phyloP scores from a whole-genome alignment of 2,113 vertebrate species.

The Ibidorhyncha struthersii region DNA sequence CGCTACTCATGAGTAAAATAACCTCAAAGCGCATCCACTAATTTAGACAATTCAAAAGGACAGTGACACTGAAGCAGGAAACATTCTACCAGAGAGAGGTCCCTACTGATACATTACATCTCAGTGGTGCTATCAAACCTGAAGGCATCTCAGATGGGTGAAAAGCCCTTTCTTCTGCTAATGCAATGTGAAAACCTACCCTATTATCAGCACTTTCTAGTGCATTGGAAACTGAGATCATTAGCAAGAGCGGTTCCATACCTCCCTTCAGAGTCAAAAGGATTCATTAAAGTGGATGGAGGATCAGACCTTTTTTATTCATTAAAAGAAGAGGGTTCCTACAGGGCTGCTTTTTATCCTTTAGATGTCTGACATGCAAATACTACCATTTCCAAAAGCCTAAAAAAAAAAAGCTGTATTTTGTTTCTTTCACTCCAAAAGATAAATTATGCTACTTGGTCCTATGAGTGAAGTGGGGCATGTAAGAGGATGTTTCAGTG shows the following conservation, averaged over 20 bases:
- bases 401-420: neutral
- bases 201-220: neutral
- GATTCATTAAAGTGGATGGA: neutral
- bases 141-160: neutral
- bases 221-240: neutral
- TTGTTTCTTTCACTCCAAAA: constrained; percentile 58
- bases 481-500: constrained; percentile 35
- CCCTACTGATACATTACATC: neutral
- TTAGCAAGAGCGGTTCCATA: neutral
- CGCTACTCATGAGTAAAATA: neutral
- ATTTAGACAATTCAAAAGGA: neutral
- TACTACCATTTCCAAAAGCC: constrained; percentile 15
- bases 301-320: neutral
- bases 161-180: neutral
- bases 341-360: neutral
- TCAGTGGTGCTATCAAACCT: neutral
- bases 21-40: neutral
- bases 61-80: neutral
- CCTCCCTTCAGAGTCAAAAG: neutral
- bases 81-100: neutral
- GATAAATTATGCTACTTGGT: constrained; percentile 67
- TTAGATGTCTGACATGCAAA: neutral
- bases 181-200: neutral
- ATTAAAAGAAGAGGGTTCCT: neutral
- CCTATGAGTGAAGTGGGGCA: constrained; percentile 59